A percentile compares a stretch with the other conserved stretches of the same genome.
These are phyloP conservation scores for Pelosia muscerda DNA, from an alignment of 2,888 invertebrate species.

Conservation along the genomic window DNA sequence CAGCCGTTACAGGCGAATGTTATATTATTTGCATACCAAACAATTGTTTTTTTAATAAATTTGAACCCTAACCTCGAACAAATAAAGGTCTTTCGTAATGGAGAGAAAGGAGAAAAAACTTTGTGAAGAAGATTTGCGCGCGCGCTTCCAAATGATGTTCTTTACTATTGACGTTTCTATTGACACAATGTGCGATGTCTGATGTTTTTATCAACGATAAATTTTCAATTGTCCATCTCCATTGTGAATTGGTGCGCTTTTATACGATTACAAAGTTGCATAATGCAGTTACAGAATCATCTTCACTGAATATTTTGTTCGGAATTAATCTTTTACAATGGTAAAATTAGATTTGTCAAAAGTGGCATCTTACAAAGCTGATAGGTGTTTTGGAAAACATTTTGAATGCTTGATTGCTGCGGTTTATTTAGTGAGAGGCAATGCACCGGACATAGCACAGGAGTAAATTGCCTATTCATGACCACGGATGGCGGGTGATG, in stretches of 20 bases:
- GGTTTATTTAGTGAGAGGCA: slow-evolving; percentile 59
- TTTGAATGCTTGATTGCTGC: slow-evolving; percentile 62
- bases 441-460: slow-evolving; percentile 49
- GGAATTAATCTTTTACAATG: slow-evolving; percentile 20
- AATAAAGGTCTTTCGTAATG: slow-evolving; percentile 32
- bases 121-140: slow-evolving; percentile 56
- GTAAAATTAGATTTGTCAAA: slow-evolving; percentile 30
- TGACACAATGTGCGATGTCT: slow-evolving; percentile 65
- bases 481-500: slow-evolving; percentile 60
- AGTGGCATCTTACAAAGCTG: slow-evolving; percentile 32
- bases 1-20: slow-evolving; percentile 68
- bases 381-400: slow-evolving; percentile 56
- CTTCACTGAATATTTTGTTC: not conserved
- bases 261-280: slow-evolving; percentile 47
- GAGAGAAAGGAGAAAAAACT: slow-evolving; percentile 30
- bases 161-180: slow-evolving; percentile 79
- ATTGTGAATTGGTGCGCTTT: slow-evolving; percentile 70
- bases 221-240: slow-evolving; percentile 72
- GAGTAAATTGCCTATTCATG: slow-evolving; percentile 78
- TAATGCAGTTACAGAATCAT: slow-evolving; percentile 16
- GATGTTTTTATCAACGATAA: slow-evolving; percentile 80
- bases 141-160: slow-evolving; percentile 73
- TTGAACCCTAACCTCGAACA: slow-evolving; percentile 47
- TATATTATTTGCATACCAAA: slow-evolving; percentile 54
- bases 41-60: slow-evolving; percentile 37